Conservation (phyloP, 2,797 vertebrate genomes). For the Lates japonicus region DNA sequence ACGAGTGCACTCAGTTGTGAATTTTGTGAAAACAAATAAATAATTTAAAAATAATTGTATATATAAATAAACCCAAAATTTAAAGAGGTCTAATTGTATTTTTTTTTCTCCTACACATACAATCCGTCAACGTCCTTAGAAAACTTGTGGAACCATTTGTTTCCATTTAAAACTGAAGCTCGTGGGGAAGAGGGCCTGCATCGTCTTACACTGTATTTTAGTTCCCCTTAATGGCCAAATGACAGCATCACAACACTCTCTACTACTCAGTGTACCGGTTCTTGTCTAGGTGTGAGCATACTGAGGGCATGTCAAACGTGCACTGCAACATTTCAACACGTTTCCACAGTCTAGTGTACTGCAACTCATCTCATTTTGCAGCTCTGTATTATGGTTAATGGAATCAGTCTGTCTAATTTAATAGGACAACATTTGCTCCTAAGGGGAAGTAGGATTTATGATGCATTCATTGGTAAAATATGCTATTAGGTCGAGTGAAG, state of each 20-base stretch:
- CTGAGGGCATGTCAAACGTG: background rate
- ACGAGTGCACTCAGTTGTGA: background rate
- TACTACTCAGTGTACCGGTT: background rate
- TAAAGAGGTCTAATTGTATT: too few species aligned
- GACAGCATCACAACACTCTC: slow-evolving; percentile 31
- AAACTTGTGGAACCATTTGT: background rate
- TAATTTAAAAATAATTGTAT: background rate
- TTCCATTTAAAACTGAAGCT: background rate
- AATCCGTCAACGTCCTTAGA: background rate
- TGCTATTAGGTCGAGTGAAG: background rate
- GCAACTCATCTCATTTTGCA: background rate
- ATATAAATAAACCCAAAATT: background rate
- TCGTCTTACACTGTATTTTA: slow-evolving; percentile 21
- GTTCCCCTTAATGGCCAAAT: slow-evolving; percentile 51
- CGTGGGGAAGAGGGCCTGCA: background rate
- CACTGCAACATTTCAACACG: background rate
- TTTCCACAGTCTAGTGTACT: background rate
- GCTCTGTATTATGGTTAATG: background rate
- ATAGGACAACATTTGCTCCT: background rate
- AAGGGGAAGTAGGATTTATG: background rate
- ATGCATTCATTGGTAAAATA: background rate
- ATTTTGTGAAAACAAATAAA: background rate
- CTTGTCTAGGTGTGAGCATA: background rate
- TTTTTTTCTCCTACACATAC: background rate
- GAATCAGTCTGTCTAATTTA: background rate